Evolutionary conservation across 2,113 vertebrate genomes (phyloP).

Genomic region (Danionella cerebrum): DNA sequence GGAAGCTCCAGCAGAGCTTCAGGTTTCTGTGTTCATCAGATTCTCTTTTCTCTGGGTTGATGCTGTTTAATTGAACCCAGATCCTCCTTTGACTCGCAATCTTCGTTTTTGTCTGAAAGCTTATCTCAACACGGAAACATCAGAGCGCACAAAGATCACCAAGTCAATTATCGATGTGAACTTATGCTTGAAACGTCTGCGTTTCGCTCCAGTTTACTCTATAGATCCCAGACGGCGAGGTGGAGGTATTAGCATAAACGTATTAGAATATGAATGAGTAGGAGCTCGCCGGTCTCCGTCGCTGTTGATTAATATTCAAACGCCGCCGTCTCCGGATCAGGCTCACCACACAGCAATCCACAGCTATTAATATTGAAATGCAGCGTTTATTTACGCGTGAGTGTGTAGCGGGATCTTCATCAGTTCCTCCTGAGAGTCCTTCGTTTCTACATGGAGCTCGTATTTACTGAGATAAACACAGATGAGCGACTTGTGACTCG

Average conservation of each 20-base stretch:
- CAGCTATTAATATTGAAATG: conserved; percentile 57
- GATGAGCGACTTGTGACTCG: no score
- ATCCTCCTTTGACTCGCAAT: not conserved
- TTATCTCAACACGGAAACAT: not conserved
- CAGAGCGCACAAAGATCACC: not conserved
- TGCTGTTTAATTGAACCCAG: not conserved
- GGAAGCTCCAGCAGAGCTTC: no score
- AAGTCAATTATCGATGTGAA: conserved; percentile 23
- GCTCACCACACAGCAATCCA: conserved; percentile 42
- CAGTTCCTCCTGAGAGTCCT: conserved; percentile 50
- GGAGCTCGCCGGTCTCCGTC: conserved; percentile 34
- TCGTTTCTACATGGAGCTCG: no score
- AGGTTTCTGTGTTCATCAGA: no score
- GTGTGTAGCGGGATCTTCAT: conserved; percentile 50
- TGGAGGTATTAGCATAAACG: conserved; percentile 43
- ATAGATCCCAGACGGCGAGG: conserved; percentile 9
- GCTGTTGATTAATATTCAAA: conserved; percentile 45
- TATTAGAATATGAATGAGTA: conserved; percentile 49
- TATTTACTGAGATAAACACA: no score
- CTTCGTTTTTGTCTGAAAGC: not conserved
- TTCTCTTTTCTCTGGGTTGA: no score
- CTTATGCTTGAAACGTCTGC: conserved; percentile 17
- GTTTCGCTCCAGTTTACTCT: conserved; percentile 3
- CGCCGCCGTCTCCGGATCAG: conserved; percentile 38
- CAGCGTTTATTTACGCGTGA: conserved; percentile 49